phyloP scores from a whole-genome alignment of 2,888 invertebrate genomes.

The Parascotia fuliginaria region DNA sequence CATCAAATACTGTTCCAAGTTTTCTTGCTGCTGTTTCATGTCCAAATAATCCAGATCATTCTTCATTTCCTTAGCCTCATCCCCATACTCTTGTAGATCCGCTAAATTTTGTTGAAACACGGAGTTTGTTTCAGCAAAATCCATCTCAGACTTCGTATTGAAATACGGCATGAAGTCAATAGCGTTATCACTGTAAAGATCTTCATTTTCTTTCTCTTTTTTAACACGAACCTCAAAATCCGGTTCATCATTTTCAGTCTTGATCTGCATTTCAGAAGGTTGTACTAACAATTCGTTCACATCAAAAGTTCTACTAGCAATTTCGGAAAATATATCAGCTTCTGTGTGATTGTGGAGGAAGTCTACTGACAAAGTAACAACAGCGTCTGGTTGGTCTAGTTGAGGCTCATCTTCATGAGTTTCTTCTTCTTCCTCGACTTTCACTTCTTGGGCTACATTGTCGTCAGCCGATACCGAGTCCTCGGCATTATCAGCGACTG shows the following conservation, averaged over 20 bases:
- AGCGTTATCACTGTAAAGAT: slow-evolving; percentile 76
- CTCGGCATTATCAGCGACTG: slow-evolving; percentile 58
- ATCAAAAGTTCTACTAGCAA: slow-evolving; percentile 75
- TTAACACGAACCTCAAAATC: slow-evolving; percentile 64
- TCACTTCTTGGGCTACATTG: slow-evolving; percentile 78
- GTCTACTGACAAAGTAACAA: slow-evolving; percentile 74
- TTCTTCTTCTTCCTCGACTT: slow-evolving; percentile 70
- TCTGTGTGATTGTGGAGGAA: slow-evolving; percentile 70
- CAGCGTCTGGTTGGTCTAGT: slow-evolving; percentile 57
- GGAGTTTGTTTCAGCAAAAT: slow-evolving; percentile 70
- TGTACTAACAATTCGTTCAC: slow-evolving; percentile 75
- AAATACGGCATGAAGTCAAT: slow-evolving; percentile 79
- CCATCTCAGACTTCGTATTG: slow-evolving; percentile 64
- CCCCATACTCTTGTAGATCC: slow-evolving; percentile 84
- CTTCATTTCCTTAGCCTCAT: slow-evolving; percentile 69
- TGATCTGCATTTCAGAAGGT: slow-evolving; percentile 74
- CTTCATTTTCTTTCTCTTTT: slow-evolving; percentile 65
- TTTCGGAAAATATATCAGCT: slow-evolving; percentile 73
- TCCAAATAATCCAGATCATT: slow-evolving; percentile 76
- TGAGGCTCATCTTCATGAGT: slow-evolving; percentile 24
- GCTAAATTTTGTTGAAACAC: slow-evolving; percentile 86
- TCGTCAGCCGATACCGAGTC: slow-evolving; percentile 78
- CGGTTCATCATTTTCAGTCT: slow-evolving; percentile 61
- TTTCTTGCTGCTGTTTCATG: slow-evolving; percentile 70
- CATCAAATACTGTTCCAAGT: slow-evolving; percentile 73